Conservation (phyloP, 2,113 vertebrate species). For the Ochotona curzoniae region DNA sequence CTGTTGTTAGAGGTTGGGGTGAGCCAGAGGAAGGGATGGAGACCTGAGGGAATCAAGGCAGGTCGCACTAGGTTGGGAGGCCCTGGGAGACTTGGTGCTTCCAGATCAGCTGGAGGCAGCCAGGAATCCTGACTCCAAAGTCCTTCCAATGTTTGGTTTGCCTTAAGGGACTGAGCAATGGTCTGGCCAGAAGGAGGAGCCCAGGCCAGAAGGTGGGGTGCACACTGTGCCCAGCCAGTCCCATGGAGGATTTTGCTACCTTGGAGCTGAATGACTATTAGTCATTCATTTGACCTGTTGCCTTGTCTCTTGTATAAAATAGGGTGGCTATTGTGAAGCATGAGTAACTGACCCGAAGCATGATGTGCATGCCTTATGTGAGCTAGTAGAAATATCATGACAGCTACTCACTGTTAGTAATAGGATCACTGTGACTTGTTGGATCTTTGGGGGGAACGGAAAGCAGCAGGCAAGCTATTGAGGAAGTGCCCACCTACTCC, state of each 20-base stretch:
- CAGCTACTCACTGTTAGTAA: neutral
- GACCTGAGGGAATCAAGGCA: neutral
- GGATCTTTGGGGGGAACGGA: neutral
- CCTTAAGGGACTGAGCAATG: neutral
- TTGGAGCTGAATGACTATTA: conserved; percentile 2
- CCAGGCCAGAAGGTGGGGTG: neutral
- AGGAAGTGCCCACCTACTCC: neutral
- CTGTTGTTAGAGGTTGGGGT: neutral
- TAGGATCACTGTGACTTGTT: neutral
- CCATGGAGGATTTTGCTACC: neutral
- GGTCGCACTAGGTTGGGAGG: neutral
- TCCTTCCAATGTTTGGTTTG: neutral
- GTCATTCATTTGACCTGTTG: conserved; percentile 3
- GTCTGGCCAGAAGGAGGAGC: neutral
- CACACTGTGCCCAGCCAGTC: neutral
- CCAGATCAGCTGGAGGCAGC: neutral
- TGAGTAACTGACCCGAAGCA: too few relatives aligned
- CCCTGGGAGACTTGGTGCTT: neutral
- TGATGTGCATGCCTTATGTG: neutral
- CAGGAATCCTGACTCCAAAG: neutral
- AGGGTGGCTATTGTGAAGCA: neutral
- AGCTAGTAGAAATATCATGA: too few relatives aligned
- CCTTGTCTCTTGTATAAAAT: conserved; percentile 30
- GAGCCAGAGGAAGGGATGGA: neutral
- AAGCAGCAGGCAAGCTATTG: neutral